Evolutionary conservation across 2,797 vertebrate genomes (phyloP).

Genomic region (Tokudaia muenninki): DNA sequence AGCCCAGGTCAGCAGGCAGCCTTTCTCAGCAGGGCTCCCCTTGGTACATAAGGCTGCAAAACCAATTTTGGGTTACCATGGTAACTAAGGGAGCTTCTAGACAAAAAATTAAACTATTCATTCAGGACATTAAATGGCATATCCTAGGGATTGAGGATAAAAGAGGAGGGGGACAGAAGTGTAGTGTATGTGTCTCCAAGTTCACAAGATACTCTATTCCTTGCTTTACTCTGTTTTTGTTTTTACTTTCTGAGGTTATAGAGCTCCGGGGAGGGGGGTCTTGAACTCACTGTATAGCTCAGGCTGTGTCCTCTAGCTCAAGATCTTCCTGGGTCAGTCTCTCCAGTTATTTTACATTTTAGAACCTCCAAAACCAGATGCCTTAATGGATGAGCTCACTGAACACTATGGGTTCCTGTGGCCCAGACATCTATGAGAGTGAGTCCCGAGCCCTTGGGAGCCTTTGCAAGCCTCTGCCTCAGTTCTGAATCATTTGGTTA

Average conservation of each 20-base stretch:
- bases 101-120: constrained; percentile 67
- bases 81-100: constrained; percentile 72
- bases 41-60: constrained; percentile 67
- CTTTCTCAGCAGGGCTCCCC: constrained; percentile 67
- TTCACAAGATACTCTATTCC: not conserved
- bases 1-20: constrained; percentile 67
- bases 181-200: not conserved
- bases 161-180: not conserved
- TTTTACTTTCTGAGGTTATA: not conserved
- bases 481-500: constrained; percentile 57
- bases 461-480: constrained; percentile 60
- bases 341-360: not conserved
- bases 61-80: constrained; percentile 77
- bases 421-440: not conserved
- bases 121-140: constrained; percentile 58
- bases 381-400: not conserved
- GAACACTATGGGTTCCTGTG: not conserved
- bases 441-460: not conserved
- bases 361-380: constrained; percentile 44
- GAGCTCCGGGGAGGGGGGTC: not conserved
- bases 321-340: not conserved
- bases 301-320: not conserved
- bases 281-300: not conserved
- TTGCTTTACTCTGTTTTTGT: not conserved
- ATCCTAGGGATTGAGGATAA: too few species aligned